These are phyloP conservation scores for Tipula unca DNA, from an alignment of 2,888 invertebrate species.

Conservation along the genomic window DNA sequence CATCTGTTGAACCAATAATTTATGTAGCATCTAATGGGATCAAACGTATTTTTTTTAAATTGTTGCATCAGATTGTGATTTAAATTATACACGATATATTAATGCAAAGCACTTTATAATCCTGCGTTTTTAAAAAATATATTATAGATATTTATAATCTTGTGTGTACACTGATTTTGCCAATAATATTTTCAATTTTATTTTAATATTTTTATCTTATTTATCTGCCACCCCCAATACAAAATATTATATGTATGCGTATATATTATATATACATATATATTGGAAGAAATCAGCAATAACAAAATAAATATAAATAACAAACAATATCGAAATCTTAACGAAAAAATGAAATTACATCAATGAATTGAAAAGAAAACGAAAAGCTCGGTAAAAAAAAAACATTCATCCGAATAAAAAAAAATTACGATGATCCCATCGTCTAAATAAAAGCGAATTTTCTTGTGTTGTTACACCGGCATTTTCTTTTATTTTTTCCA, in stretches of 20 bases:
- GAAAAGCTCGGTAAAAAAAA: background rate
- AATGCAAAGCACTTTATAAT: no score
- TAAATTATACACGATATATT: no score
- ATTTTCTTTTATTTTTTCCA: background rate
- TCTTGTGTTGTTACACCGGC: background rate
- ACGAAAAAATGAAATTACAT: slow-evolving; percentile 8
- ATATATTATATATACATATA: background rate
- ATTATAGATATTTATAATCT: no score
- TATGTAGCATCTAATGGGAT: no score
- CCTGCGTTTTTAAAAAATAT: no score
- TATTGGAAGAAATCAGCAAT: background rate
- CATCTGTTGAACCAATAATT: no score
- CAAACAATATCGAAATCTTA: background rate
- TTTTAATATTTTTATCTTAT: background rate
- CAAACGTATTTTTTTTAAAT: no score
- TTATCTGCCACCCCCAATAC: background rate
- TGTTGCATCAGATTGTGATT: no score
- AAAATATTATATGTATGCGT: no score
- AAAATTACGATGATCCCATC: background rate
- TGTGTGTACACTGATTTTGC: background rate
- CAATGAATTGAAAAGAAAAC: background rate
- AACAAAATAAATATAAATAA: background rate
- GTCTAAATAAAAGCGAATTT: background rate
- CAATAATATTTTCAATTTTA: background rate
- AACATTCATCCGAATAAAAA: background rate